Conservation (phyloP, 2,797 vertebrate species). For the Parauchenoglanis punctatus region DNA sequence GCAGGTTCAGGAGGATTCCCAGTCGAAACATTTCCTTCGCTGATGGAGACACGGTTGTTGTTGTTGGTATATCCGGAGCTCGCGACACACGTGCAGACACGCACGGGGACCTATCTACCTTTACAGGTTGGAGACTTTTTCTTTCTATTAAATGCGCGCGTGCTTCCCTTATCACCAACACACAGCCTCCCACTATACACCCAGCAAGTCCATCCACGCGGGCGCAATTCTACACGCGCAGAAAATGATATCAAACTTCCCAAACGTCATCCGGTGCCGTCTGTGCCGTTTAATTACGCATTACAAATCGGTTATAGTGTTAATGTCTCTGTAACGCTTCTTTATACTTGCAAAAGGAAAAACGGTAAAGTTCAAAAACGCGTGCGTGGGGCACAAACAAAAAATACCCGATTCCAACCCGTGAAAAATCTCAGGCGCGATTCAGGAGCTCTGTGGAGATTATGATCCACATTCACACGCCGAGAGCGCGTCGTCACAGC, state of each 20-base stretch:
- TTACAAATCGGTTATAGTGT: not conserved
- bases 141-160: conserved; percentile 17
- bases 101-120: not conserved
- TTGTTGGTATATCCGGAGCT: conserved; percentile 10
- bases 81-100: not conserved
- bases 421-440: not conserved
- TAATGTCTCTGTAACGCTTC: not conserved
- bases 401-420: not conserved
- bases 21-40: conserved; percentile 65
- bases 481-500: not conserved
- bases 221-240: conserved; percentile 16
- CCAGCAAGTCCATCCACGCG: not conserved
- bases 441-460: not conserved
- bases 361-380: not conserved
- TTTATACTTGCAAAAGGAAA: not conserved
- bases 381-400: not conserved
- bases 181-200: conserved; percentile 21
- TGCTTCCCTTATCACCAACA: conserved; percentile 38
- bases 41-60: conserved; percentile 31
- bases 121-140: conserved; percentile 40
- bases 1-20: conserved; percentile 62
- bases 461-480: not conserved
- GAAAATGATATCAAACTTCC: conserved; percentile 36
- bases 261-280: conserved; percentile 16
- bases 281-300: conserved; percentile 7